These are phyloP conservation scores for Ramphastos sulfuratus DNA, from an alignment of 2,113 vertebrate genomes.

Conservation along the genomic window DNA sequence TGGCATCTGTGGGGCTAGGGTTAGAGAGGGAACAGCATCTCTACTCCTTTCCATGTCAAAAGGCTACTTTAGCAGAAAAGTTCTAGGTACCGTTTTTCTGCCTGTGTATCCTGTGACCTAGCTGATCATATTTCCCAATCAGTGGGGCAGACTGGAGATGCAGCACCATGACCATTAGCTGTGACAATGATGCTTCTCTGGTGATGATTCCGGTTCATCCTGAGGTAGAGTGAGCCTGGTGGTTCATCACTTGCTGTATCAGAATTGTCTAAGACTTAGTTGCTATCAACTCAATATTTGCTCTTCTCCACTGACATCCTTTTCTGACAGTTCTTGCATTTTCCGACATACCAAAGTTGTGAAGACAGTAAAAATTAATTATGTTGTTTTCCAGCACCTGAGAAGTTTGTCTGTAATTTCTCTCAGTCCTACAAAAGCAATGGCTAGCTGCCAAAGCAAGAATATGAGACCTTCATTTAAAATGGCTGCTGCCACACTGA, in stretches of 20 bases:
- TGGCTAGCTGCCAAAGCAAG: not conserved
- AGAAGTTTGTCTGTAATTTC: not conserved
- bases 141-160: not conserved
- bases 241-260: not conserved
- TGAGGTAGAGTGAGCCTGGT: not conserved
- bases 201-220: not conserved
- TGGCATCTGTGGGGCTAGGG: not conserved
- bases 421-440: not conserved
- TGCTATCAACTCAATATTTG: not conserved
- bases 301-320: not conserved
- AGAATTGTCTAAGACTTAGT: not conserved
- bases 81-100: not conserved
- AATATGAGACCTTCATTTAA: not conserved
- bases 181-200: not conserved
- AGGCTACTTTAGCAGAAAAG: not conserved
- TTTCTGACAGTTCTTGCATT: not conserved
- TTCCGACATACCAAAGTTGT: not conserved
- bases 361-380: not conserved
- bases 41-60: not conserved
- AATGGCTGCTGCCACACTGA: not conserved
- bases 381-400: not conserved
- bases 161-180: not conserved
- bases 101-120: not conserved
- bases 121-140: not conserved
- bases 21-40: not conserved